These are phyloP conservation scores for Nymphicus hollandicus DNA, from an alignment of 2,113 vertebrate species.

Conservation along the genomic window DNA sequence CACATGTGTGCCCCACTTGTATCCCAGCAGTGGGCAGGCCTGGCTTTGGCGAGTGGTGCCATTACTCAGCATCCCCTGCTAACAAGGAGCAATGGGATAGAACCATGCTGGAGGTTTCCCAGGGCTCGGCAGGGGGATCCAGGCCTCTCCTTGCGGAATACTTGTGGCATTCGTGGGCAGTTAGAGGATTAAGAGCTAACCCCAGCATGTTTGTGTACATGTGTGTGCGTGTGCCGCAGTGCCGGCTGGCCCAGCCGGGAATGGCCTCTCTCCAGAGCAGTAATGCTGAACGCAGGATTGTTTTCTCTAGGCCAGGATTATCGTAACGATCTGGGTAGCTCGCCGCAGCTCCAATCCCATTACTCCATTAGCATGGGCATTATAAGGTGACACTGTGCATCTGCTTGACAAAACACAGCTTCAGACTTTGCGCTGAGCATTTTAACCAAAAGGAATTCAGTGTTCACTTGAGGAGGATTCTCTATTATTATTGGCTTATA, in stretches of 20 bases:
- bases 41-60: neutral
- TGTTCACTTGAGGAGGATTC: constrained; percentile 39
- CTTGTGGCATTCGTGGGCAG: neutral
- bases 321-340: neutral
- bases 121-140: neutral
- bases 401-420: constrained; percentile 58
- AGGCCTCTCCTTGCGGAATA: neutral
- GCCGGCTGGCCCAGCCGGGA: neutral
- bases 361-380: constrained; percentile 16
- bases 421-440: neutral
- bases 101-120: accelerated
- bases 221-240: neutral
- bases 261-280: constrained; percentile 32
- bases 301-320: constrained; percentile 37
- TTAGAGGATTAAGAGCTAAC: neutral
- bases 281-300: neutral
- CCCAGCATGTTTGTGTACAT: accelerated
- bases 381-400: constrained; percentile 22
- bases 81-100: neutral
- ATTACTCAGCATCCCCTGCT: neutral
- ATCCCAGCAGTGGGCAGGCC: neutral
- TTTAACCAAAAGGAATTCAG: constrained; percentile 18
- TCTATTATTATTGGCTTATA: constrained; percentile 54
- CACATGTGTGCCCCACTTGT: neutral
- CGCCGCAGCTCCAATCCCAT: constrained; percentile 1